Evolutionary conservation across 2,888 invertebrate species (phyloP), one percentile per base, ranked within the genome.

Genomic region (Synanthedon andrenaeformis): DNA sequence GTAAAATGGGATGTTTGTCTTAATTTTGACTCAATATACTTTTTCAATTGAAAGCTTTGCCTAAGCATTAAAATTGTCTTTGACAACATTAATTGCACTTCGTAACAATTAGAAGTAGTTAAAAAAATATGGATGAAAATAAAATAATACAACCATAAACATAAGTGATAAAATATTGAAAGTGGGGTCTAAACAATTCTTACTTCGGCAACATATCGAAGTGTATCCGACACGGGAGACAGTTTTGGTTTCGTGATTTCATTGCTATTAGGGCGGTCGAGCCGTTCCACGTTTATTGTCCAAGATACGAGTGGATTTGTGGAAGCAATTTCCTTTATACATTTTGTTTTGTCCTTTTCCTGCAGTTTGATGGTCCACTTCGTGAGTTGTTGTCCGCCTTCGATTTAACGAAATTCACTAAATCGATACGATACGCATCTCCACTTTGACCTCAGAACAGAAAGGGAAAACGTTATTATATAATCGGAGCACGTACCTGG

Each of bases 301-400:
- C 78, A 78, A 86, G 87, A 87, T 86, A 87, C 82, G 84, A 87
- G 83, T 87, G 83, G 85, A 87, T 87, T 87, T 86, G 87, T 86
- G 85, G 84, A 86, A 85, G 85, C 87, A 86, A 87, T 87, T 86
- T 87, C 85, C 87, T 86, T 83, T 87, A 86, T 87, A 85, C 85
- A 85, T 87, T 87, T 87, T 86, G 87, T 86, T 86, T 85, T 86
- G 86, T 87, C 85, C 86, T 82, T 84, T 84, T 78, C 82, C 72
- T 81, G 76, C 84, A 85, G 83, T 85, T 86, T 86, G 85, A 86
- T 84, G 80, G 82, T 79, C 82, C 78, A 76, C 75, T 77, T 77
- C 71, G 79, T 82, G 82, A 84, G 79, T 85, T 84, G 85, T 82
- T 70, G 80, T 65, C 66, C 70, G 71, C 67, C 72, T 84, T 83